A percentile compares a stretch with the other conserved stretches of the same genome.
phyloP scores from a whole-genome alignment of 2,113 vertebrate species.

The Ptilorrhoa leucosticta region DNA sequence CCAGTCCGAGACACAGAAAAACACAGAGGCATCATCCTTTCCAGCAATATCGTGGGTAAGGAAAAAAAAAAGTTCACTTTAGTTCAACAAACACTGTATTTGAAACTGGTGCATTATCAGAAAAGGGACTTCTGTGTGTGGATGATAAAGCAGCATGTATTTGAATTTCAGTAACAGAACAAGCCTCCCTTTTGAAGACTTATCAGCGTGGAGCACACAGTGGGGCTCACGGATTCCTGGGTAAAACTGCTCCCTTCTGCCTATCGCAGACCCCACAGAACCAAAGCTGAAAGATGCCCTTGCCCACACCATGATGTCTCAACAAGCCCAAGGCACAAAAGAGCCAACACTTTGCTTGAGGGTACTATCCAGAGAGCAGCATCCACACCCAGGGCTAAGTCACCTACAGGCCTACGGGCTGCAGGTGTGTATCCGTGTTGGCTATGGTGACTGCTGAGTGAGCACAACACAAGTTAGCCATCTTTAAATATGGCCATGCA shows the following conservation, averaged over 20 bases:
- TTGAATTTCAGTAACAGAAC: background rate
- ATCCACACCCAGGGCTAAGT: background rate
- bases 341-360: background rate
- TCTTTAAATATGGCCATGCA: background rate
- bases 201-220: background rate
- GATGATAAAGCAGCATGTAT: constrained; percentile 3
- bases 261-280: background rate
- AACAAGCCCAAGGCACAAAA: background rate
- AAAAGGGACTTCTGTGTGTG: background rate
- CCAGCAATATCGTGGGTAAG: background rate
- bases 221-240: background rate
- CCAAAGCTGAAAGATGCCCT: background rate
- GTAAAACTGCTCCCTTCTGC: background rate
- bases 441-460: background rate
- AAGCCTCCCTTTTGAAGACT: background rate
- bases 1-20: background rate
- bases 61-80: background rate
- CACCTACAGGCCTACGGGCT: background rate
- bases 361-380: background rate
- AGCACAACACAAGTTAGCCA: background rate
- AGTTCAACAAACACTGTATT: background rate
- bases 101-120: background rate
- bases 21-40: background rate
- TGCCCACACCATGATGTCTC: background rate
- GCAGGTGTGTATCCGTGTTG: background rate